These are phyloP conservation scores for Alouatta palliata DNA, from an alignment of 2,113 vertebrate species.

Conservation along the genomic window DNA sequence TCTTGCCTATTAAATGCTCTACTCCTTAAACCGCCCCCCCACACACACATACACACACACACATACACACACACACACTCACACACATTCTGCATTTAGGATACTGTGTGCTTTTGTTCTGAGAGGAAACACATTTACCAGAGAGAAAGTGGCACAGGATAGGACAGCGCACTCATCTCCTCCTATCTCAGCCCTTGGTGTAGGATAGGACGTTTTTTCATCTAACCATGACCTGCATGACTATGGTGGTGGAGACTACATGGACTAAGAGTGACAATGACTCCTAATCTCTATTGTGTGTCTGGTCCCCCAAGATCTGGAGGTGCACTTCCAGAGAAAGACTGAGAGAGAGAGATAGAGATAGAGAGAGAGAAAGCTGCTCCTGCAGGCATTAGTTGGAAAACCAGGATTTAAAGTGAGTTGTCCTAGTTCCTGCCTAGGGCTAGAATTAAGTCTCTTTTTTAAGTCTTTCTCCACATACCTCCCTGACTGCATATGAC, in stretches of 20 bases:
- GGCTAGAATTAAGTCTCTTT: background rate
- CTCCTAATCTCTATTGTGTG: background rate
- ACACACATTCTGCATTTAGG: background rate
- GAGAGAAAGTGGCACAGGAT: no score
- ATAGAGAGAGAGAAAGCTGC: rapidly evolving
- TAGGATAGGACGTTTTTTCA: background rate
- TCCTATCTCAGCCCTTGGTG: background rate
- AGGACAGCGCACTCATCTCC: background rate
- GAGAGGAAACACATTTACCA: background rate
- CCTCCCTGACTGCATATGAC: rapidly evolving
- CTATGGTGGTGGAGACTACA: background rate
- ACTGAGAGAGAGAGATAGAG: background rate
- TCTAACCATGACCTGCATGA: no score
- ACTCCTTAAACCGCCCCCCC: no score
- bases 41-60: no score
- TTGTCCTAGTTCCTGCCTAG: background rate
- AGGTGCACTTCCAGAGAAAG: background rate
- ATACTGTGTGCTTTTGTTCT: background rate
- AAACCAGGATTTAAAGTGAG: background rate
- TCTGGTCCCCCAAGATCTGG: background rate
- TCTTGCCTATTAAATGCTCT: no score
- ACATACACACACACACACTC: no score
- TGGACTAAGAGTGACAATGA: rapidly evolving
- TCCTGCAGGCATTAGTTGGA: no score
- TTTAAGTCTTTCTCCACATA: background rate